Conservation (phyloP, 1,140 invertebrate genomes). For the Pseudomyrmex dendroicus region DNA sequence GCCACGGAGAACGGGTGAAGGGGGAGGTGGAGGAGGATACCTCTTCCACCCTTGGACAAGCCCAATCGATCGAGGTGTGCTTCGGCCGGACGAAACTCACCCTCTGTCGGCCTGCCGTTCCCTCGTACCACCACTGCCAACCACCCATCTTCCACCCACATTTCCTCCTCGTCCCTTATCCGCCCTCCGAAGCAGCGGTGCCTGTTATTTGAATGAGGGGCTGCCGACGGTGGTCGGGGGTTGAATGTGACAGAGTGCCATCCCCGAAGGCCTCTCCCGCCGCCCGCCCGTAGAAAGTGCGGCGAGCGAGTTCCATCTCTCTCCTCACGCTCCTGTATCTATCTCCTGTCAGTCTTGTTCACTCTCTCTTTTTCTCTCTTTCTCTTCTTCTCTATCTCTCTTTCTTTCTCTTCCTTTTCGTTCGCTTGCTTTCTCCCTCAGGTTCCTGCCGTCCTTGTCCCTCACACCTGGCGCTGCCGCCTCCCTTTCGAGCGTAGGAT, state of each 20-base stretch:
- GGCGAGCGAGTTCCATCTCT: conserved; percentile 76
- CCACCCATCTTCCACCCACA: conserved; percentile 63
- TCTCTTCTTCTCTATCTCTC: conserved; percentile 25
- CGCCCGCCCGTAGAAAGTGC: conserved; percentile 82
- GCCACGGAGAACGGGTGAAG: conserved; percentile 48
- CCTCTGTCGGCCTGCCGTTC: conserved; percentile 75
- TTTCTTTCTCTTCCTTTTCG: conserved; percentile 29
- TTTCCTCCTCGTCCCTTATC: conserved; percentile 45
- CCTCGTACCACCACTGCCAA: conserved; percentile 64
- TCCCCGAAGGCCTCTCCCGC: conserved; percentile 78
- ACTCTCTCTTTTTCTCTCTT: conserved; percentile 20
- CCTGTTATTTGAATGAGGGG: conserved; percentile 84
- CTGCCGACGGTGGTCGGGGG: conserved; percentile 77
- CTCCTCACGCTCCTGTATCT: conserved; percentile 19
- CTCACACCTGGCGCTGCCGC: conserved; percentile 77
- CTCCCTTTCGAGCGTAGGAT: conserved; percentile 66
- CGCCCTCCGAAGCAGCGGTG: conserved; percentile 76
- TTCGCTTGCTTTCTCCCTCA: conserved; percentile 48
- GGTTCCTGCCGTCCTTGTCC: conserved; percentile 52
- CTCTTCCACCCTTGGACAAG: conserved; percentile 84
- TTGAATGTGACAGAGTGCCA: conserved; percentile 85
- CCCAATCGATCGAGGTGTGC: conserved; percentile 86
- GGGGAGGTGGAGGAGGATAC: conserved; percentile 60
- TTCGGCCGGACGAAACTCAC: conserved; percentile 85
- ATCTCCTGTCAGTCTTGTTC: conserved; percentile 56